Evolutionary conservation across 2,113 vertebrate genomes (phyloP), one percentile per base, ranked within the genome.

Genomic region (Rhabdornis inornatus): DNA sequence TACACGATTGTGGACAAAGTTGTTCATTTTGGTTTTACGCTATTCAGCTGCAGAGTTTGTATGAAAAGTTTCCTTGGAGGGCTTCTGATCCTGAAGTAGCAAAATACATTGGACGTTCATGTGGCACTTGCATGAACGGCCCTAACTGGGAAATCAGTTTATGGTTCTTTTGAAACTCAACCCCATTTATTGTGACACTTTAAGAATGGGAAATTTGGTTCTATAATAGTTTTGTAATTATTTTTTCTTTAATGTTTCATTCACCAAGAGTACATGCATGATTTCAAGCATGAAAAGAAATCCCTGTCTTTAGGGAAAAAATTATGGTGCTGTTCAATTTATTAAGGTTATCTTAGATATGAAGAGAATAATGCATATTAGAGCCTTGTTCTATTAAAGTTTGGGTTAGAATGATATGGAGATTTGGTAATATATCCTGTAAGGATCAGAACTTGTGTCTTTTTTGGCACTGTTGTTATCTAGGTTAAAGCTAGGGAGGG

Each of bases 1-100:
- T 15, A 42, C 23, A 2, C 2, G 1, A 21, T 55, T 3, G 0
- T 27, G 37, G 44, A 52, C 8, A n/a, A 12, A 94, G 47, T 28
- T 22, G 9, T 49, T 89, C 2, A 5, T 45, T 76, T 57, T 68
- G 22, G 5, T 80, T 37, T 40, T 55, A 12, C 47, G 35, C 63
- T 50, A 3, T 81, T 91, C 27, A 64, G 59, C 30, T 83, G 40
- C 17, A 44, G 61, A 44, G 14, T 64, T 68, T 50, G 2, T 33
- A 27, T 64, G 21, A 60, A 47, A 55, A 39, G 4, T n/a, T 69
- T 68, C 15, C 23, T 86, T 44, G 49, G 39, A 60, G 14, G 16
- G 4, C 7, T 78, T 4, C 30, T 8, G 42, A 69, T 68, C 27
- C 37, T 44, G 22, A 69, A 72, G 24, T 31, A 65, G 23, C 15